Evolutionary conservation across 2,113 vertebrate species (phyloP).

Genomic region (Ornithorhynchus anatinus): DNA sequence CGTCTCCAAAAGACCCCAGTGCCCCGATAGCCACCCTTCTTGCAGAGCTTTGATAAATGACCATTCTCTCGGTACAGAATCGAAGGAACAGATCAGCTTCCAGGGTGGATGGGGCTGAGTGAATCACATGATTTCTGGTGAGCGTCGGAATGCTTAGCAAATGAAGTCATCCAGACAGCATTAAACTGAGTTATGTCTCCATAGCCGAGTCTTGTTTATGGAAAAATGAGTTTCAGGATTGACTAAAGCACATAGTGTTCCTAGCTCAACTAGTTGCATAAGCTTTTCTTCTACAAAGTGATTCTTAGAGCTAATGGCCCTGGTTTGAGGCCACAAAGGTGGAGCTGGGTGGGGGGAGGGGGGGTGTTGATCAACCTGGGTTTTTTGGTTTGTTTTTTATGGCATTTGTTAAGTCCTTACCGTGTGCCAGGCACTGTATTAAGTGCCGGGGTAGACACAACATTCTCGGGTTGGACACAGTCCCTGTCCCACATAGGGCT

Average conservation of each 20-base stretch:
- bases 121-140: conserved; percentile 50
- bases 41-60: conserved; percentile 39
- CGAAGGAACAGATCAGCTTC: conserved; percentile 45
- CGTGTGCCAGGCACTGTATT: too few relatives aligned
- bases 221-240: conserved; percentile 66
- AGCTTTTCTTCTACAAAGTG: conserved; percentile 53
- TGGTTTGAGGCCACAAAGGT: conserved; percentile 20
- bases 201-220: conserved; percentile 69
- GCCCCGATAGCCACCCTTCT: not conserved
- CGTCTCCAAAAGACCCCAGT: conserved; percentile 7
- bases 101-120: conserved; percentile 46
- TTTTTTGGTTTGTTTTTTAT: too few relatives aligned
- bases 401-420: too few relatives aligned
- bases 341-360: too few relatives aligned
- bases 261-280: conserved; percentile 42
- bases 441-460: too few relatives aligned
- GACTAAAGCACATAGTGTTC: conserved; percentile 61
- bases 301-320: conserved; percentile 47
- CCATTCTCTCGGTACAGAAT: conserved; percentile 36
- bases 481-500: too few relatives aligned
- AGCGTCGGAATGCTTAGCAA: conserved; percentile 57
- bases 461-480: too few relatives aligned
- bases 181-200: conserved; percentile 65
- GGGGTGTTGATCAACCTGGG: conserved; percentile 15
- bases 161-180: conserved; percentile 73